phyloP scores from a whole-genome alignment of 2,113 vertebrate species.

The Colossoma macropomum region DNA sequence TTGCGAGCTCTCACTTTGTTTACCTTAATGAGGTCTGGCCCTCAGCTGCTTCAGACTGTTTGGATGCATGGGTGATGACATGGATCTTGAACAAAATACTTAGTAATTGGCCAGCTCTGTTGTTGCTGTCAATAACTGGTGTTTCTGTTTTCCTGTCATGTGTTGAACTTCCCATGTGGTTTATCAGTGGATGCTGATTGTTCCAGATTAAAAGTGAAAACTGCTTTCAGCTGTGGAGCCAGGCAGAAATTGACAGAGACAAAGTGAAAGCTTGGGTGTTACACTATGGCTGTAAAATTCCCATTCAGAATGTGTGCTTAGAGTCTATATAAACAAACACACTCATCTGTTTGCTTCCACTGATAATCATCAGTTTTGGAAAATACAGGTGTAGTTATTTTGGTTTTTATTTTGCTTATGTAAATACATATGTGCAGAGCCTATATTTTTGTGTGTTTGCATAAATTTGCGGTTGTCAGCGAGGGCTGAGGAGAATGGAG shows the following conservation, averaged over 20 bases:
- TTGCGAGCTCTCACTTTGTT: neutral
- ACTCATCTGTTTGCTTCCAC: neutral
- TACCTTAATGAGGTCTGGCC: neutral
- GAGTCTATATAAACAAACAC: too few species aligned
- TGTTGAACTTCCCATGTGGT: neutral
- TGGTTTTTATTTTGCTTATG: slow-evolving; percentile 14
- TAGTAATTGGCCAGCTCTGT: neutral
- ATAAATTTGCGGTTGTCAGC: slow-evolving; percentile 64
- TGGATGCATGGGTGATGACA: neutral
- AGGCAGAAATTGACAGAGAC: neutral
- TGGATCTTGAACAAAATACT: neutral
- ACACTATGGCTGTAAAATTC: neutral
- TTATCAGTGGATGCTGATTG: neutral
- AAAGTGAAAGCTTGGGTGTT: neutral
- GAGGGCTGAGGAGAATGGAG: slow-evolving; percentile 91
- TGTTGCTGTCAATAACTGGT: neutral
- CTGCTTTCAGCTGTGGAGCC: neutral
- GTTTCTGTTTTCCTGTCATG: neutral
- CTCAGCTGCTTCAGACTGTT: neutral
- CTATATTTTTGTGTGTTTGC: neutral
- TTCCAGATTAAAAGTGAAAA: neutral
- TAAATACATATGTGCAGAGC: neutral
- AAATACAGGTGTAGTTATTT: neutral
- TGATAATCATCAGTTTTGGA: neutral
- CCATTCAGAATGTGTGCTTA: neutral